Evolutionary conservation across 2,888 invertebrate species (phyloP), one percentile per base, ranked within the genome.

Genomic region (Coecobrya sp.): DNA sequence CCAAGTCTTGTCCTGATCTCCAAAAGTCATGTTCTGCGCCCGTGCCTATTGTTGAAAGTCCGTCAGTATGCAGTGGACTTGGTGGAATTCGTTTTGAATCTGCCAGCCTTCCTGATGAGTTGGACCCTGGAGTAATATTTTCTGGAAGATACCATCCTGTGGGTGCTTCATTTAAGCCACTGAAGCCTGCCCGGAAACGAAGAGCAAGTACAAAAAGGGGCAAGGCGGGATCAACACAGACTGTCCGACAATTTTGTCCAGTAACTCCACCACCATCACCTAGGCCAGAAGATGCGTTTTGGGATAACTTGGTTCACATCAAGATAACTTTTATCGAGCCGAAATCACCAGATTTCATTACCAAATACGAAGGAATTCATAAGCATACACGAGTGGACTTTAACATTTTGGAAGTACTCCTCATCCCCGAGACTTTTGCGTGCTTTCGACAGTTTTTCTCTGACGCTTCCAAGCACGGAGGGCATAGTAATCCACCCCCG

Each of bases 391-490:
- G 97, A 86, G 97, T 99, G 27, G 98, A 99, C 95, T 99, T 99
- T 96, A 99, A 98, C 95, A 97, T 98, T 95, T 96, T 99, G 94
- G 98, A 99, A 96, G 96, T 99, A 93, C 97, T 98, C 45, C 73
- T 95, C 1, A 94, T 94, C 0, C 95, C 95, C 0, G 93, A 93
- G 49, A 93, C 95, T 0, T 95, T 94, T 89, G 73, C 93, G 8
- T 93, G 93, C 65, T 73, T 95, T 11, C 91, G 95, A 19, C 90
- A 92, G 65, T 95, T 95, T 82, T 95, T 95, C 65, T 76, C 93
- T 22, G 95, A 95, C 42, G 95, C 94, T 22, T 82, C 89, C 1
- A 93, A 93, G 25, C 52, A 92, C 45, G 92, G 76, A 22, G 45
- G 76, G 3, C 4, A 45, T 16, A n/a, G 30, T 36, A 70, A 52